Base-by-base conservation (phyloP, 2,797 vertebrate species). In the Siniperca undulata region DNA sequence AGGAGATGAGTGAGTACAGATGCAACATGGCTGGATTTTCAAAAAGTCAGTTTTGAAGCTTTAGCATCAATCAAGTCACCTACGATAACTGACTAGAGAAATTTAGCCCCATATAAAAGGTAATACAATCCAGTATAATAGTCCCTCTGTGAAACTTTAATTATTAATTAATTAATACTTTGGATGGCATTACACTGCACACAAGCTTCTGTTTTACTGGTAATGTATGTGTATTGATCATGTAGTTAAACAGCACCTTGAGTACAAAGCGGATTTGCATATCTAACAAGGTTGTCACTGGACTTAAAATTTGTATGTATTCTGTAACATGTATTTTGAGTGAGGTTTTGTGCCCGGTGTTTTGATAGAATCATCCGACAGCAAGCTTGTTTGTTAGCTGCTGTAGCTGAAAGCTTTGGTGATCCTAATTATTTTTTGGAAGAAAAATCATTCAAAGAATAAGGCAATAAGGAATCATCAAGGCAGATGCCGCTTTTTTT, bases 1-100 rank as follows among this genome's bases (percentile, higher is more conserved):
- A 97, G 88, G 97, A 98, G 89, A 98, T 97, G 72, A 96, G 98
- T 99, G 95, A 98, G 99, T 99, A 87, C 73, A 73, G 42, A 64
- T 13, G 19, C 38, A 52, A 56, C 24, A 3, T 71, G 13, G 1
- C 7, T 27, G 19, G 0, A 66, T 55, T 53, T 27, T 50, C 7
- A 68, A 5, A 55, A 11, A 13, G 17, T 24, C 17, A 1, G 1
- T 16, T 70, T 40, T 4, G 27, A 30, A 68, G 14, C 6, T 52
- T 65, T 7, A 3, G 30, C 22, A 14, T 73, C 58, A n/a, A 7
- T 52, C 22, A n/a, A 11, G 11, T 59, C 46, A 14, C 20, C 3
- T 24, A 14, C 7, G 8, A 8, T 58, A 5, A 14, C 4, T 34
- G 27, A 72, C 7, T 40, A 42, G 34, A 64, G 52, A 79, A 56